These are phyloP conservation scores for Galeruca laticollis DNA, from an alignment of 2,888 invertebrate species.

Conservation along the genomic window DNA sequence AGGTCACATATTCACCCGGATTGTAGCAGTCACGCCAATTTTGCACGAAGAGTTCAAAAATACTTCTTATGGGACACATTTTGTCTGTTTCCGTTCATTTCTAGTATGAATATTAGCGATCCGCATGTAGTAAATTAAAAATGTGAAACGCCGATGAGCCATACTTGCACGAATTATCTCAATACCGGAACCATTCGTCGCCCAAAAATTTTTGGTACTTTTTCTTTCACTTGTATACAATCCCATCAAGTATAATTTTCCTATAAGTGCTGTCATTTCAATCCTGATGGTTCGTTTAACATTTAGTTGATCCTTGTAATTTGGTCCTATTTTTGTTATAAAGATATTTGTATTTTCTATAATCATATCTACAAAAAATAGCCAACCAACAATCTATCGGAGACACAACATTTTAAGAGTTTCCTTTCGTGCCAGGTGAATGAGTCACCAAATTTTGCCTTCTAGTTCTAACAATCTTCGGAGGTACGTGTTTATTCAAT, in stretches of 20 bases:
- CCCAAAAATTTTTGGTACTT: constrained; percentile 7
- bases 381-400: constrained; percentile 1
- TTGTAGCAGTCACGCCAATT: constrained; percentile 7
- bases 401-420: constrained; percentile 6
- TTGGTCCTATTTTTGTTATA: constrained; percentile 7
- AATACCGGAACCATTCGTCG: too few species aligned
- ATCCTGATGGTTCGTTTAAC: not conserved
- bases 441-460: too few species aligned
- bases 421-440: too few species aligned
- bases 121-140: too few species aligned
- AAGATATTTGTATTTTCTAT: too few species aligned
- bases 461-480: not conserved
- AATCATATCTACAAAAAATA: constrained; percentile 1
- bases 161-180: too few species aligned
- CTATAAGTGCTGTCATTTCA: too few species aligned
- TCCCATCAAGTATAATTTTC: constrained; percentile 3
- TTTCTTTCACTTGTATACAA: constrained; percentile 2
- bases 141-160: too few species aligned
- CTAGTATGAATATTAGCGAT: constrained; percentile 11
- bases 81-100: constrained; percentile 12
- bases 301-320: not conserved
- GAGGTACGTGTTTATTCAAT: constrained; percentile 1
- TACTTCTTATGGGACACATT: not conserved
- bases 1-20: not conserved
- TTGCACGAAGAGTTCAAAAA: constrained; percentile 12